A percentile compares a stretch with the other conserved stretches of the same genome.
phyloP scores from a whole-genome alignment of 2,797 vertebrate species.

The Trichosurus vulpecula region DNA sequence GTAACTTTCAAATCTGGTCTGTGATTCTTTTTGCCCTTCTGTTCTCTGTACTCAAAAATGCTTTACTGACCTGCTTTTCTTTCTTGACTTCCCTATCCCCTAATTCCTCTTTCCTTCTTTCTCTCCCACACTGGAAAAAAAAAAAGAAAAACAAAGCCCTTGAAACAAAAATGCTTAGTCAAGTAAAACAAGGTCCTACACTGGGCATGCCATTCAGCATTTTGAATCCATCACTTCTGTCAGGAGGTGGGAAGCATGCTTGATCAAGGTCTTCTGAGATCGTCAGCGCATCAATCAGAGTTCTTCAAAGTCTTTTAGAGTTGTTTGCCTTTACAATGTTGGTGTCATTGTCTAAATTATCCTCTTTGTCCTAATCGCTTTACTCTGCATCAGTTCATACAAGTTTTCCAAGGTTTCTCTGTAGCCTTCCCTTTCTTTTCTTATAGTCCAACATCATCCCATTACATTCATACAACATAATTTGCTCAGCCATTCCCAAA shows the following conservation, averaged over 20 bases:
- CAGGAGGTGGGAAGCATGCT: not conserved
- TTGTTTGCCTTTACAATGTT: not conserved
- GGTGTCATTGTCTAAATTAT: not conserved
- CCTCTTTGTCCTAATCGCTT: not conserved
- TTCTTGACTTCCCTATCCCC: not conserved
- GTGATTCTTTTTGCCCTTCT: not conserved
- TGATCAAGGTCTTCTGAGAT: not conserved
- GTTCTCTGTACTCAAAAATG: not conserved
- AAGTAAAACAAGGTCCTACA: not conserved
- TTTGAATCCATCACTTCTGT: not conserved
- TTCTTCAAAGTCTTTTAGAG: not conserved
- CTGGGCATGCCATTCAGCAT: not conserved
- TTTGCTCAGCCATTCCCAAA: not conserved
- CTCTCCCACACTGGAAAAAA: not conserved
- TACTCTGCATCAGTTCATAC: not conserved
- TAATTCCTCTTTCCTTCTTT: not conserved
- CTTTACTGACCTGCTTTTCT: not conserved
- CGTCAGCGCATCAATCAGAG: not conserved
- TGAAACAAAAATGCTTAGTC: not conserved
- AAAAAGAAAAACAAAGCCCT: not conserved
- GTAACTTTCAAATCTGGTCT: not conserved
- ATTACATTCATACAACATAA: not conserved
- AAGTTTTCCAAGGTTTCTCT: not conserved
- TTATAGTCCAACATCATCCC: not conserved
- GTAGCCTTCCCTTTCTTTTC: not conserved